A percentile compares a stretch with the other conserved stretches of the same genome.
Conservation (phyloP, 2,113 vertebrate genomes). For the Sander lucioperca region DNA sequence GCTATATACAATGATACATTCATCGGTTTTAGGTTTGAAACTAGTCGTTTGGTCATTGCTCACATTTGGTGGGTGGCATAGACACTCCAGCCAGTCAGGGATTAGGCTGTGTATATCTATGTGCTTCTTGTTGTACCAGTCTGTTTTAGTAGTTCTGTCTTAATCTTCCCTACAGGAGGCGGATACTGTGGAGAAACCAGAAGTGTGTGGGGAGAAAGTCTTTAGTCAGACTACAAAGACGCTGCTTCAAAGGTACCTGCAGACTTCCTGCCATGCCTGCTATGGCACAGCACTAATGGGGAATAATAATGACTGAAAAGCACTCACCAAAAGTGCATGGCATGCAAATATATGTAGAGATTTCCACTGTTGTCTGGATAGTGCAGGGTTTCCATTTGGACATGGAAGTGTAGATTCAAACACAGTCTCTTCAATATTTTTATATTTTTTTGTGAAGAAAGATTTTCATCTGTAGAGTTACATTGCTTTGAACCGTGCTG, state of each 20-base stretch:
- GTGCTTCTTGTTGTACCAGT: background rate
- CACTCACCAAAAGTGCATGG: background rate
- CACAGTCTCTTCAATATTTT: background rate
- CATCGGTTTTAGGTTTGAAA: background rate
- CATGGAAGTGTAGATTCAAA: background rate
- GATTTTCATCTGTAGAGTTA: background rate
- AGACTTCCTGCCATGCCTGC: background rate
- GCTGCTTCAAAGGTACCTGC: slow-evolving; percentile 81
- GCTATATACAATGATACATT: background rate
- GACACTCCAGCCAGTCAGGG: background rate
- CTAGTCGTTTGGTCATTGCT: background rate
- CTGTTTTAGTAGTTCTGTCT: slow-evolving; percentile 1
- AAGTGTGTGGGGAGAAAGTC: slow-evolving; percentile 82
- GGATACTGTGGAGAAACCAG: slow-evolving; percentile 51
- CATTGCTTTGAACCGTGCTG: background rate
- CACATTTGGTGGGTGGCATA: too few species aligned
- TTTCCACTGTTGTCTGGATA: background rate
- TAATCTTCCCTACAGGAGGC: slow-evolving; percentile 64
- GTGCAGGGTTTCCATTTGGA: background rate
- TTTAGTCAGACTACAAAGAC: slow-evolving; percentile 84
- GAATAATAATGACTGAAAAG: slow-evolving; percentile 3
- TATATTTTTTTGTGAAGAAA: background rate
- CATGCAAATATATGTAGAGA: background rate
- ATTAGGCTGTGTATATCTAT: background rate
- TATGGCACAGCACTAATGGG: slow-evolving; percentile 15